These are phyloP conservation scores for Chalcosyrphus nemorum DNA, from an alignment of 2,888 invertebrate genomes.

Conservation along the genomic window DNA sequence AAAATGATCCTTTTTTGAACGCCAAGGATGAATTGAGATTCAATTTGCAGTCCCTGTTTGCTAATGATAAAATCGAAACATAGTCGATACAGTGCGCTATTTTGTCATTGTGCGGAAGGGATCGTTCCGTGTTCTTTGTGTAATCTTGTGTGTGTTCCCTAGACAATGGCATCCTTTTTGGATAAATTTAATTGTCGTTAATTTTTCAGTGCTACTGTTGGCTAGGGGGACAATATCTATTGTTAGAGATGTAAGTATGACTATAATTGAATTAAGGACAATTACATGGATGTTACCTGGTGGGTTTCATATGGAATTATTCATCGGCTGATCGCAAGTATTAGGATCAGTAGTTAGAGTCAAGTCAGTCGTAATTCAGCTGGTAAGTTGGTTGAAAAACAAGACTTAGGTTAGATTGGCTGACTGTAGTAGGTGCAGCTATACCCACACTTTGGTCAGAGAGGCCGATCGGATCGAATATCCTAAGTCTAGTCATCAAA, in stretches of 20 bases:
- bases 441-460: too few species aligned
- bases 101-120: slow-evolving; percentile 58
- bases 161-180: slow-evolving; percentile 41
- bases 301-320: too few species aligned
- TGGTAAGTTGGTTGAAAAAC: too few species aligned
- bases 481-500: too few species aligned
- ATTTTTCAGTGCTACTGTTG: slow-evolving; percentile 59
- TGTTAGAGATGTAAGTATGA: slow-evolving; percentile 2
- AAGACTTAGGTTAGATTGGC: too few species aligned
- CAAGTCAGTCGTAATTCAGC: too few species aligned
- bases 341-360: too few species aligned
- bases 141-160: slow-evolving; percentile 53
- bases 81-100: slow-evolving; percentile 46
- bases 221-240: neutral
- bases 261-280: neutral
- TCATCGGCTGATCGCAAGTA: too few species aligned
- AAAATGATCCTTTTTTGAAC: slow-evolving; percentile 60
- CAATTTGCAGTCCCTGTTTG: slow-evolving; percentile 29
- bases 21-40: slow-evolving; percentile 6
- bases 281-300: neutral
- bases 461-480: too few species aligned
- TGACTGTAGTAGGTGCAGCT: too few species aligned
- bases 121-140: slow-evolving; percentile 33
- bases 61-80: slow-evolving; percentile 64
- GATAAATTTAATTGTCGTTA: slow-evolving; percentile 68